Conservation (phyloP, 23 tunicate species). For the Aplidium turbinatum region DNA sequence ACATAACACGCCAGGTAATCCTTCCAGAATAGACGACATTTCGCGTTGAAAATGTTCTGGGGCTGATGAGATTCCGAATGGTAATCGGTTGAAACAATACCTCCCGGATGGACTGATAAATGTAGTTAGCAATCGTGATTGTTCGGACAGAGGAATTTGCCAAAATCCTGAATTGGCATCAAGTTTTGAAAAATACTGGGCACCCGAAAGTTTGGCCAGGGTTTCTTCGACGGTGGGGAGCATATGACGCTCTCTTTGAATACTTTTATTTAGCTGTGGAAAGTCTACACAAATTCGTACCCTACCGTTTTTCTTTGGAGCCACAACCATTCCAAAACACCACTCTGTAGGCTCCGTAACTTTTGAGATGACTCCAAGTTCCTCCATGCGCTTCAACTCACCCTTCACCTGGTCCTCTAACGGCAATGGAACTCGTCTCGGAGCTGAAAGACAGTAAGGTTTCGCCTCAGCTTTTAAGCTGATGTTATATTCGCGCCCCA, state of each 20-base stretch:
- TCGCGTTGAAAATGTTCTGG: conserved; percentile 46
- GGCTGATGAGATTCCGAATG: conserved; percentile 40
- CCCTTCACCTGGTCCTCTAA: conserved; percentile 12
- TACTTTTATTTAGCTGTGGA: conserved; percentile 34
- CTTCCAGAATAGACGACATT: conserved; percentile 21
- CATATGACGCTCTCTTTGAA: conserved; percentile 31
- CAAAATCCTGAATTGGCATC: conserved; percentile 64
- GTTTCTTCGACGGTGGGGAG: conserved; percentile 46
- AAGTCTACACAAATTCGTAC: conserved; percentile 50
- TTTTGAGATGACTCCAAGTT: conserved; percentile 29
- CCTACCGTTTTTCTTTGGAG: conserved; percentile 35
- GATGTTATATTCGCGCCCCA: conserved; percentile 1
- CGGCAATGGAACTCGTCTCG: conserved; percentile 33
- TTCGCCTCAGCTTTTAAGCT: conserved; percentile 30
- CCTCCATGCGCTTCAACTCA: conserved; percentile 28
- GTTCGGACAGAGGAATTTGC: conserved; percentile 42
- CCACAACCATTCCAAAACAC: conserved; percentile 53
- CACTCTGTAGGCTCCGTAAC: conserved; percentile 40
- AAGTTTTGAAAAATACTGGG: conserved; percentile 39
- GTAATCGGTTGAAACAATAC: conserved; percentile 50
- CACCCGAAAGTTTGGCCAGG: conserved; percentile 22
- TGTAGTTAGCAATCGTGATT: conserved; percentile 16
- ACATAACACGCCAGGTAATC: conserved; percentile 8
- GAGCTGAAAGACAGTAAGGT: conserved; percentile 39
- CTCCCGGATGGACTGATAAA: conserved; percentile 34